Percentiles rank a stretch among this genome's conserved stretches.
These are phyloP conservation scores for Cassiopea andromeda DNA, from an alignment of 30 jellyfish, hydroid and myxozoan genomes.

Conservation along the genomic window DNA sequence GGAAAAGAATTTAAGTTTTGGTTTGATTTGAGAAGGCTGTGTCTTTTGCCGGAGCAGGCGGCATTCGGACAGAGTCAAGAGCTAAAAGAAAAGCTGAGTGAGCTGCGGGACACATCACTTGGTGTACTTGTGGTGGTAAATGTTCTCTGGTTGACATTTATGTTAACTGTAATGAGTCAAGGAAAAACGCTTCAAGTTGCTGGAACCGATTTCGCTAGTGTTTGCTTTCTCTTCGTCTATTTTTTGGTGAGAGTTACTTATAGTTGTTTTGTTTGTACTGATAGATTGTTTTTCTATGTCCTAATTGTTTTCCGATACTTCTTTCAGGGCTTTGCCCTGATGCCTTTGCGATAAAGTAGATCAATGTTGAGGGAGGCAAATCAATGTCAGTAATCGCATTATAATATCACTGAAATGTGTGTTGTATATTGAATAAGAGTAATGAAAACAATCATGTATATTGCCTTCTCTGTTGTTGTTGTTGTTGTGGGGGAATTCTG, in stretches of 20 bases:
- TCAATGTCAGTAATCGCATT: too few species aligned
- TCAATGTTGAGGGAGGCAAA: too few species aligned
- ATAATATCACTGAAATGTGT: too few species aligned
- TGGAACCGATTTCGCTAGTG: constrained; percentile 92
- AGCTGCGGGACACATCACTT: constrained; percentile 85
- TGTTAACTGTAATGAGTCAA: constrained; percentile 92
- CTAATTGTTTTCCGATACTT: too few species aligned
- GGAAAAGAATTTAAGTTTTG: constrained; percentile 85
- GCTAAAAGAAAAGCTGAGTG: constrained; percentile 86
- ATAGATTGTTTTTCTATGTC: too few species aligned
- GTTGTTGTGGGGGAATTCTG: too few species aligned
- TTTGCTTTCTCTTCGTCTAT: constrained; percentile 81
- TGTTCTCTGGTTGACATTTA: constrained; percentile 91
- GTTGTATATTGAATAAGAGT: too few species aligned
- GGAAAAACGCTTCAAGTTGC: constrained; percentile 69
- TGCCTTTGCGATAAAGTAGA: too few species aligned
- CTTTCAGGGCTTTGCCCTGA: too few species aligned
- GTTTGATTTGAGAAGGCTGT: constrained; percentile 76
- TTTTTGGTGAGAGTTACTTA: constrained; percentile 56
- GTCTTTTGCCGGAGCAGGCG: constrained; percentile 98
- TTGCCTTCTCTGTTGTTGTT: too few species aligned
- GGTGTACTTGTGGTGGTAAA: constrained; percentile 82
- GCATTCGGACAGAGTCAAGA: constrained; percentile 93
- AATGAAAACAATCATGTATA: too few species aligned
- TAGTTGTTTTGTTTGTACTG: background rate